Conservation (phyloP, 2,113 vertebrate species). For the Neolamprologus toae region DNA sequence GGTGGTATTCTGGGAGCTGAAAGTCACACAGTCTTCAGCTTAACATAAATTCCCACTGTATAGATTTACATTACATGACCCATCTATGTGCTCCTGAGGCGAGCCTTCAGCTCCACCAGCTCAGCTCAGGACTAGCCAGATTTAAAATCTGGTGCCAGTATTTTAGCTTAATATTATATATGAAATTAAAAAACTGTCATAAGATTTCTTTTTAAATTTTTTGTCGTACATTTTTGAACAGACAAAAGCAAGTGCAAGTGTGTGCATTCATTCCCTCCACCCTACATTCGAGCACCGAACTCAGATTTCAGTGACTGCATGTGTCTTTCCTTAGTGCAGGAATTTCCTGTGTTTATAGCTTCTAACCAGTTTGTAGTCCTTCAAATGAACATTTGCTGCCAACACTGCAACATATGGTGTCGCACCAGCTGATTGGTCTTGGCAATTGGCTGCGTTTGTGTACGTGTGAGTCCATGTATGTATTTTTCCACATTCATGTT, state of each 20-base stretch:
- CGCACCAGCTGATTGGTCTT: neutral
- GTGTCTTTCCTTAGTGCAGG: neutral
- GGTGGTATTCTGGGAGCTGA: neutral
- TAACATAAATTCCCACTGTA: neutral
- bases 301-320: neutral
- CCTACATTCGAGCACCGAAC: neutral
- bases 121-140: neutral
- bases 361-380: neutral
- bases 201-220: neutral
- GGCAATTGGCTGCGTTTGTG: neutral
- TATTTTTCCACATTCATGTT: neutral
- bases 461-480: neutral
- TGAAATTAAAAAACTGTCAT: neutral
- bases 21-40: neutral
- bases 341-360: neutral
- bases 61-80: constrained; percentile 12
- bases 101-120: neutral
- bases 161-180: neutral
- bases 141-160: neutral
- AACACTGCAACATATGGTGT: constrained; percentile 10
- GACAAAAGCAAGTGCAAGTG: neutral
- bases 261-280: neutral
- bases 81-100: neutral
- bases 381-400: neutral
- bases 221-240: neutral